phyloP scores from a whole-genome alignment of 2,113 vertebrate species.

The Tragulus kanchil region DNA sequence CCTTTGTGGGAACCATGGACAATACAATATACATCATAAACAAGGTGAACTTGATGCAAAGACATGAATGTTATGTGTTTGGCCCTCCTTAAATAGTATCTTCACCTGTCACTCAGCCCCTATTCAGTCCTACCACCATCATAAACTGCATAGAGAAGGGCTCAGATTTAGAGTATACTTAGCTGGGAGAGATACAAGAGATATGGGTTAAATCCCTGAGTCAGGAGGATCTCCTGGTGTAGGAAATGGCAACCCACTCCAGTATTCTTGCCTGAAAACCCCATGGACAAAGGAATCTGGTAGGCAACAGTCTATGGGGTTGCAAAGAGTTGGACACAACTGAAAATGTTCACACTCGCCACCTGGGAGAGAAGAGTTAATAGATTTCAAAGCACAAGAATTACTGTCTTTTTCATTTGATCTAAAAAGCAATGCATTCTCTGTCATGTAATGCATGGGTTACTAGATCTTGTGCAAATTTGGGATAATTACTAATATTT shows the following conservation, averaged over 20 bases:
- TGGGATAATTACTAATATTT: slow-evolving; percentile 55
- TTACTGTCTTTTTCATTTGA: neutral
- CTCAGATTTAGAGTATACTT: neutral
- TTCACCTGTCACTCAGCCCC: neutral
- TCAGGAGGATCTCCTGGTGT: too few relatives aligned
- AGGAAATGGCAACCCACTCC: too few relatives aligned
- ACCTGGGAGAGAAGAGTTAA: slow-evolving; percentile 46
- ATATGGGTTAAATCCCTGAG: too few relatives aligned
- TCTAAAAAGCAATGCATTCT: slow-evolving; percentile 41
- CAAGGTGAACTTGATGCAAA: neutral
- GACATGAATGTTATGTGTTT: slow-evolving; percentile 18
- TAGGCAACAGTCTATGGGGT: too few relatives aligned
- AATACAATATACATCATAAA: neutral
- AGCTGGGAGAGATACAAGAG: neutral
- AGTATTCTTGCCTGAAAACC: too few relatives aligned
- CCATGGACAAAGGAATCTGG: too few relatives aligned
- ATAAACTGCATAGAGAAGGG: neutral
- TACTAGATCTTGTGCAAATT: slow-evolving; percentile 38
- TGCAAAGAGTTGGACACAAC: too few relatives aligned
- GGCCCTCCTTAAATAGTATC: slow-evolving; percentile 1
- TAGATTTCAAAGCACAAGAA: slow-evolving; percentile 30
- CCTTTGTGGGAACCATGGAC: neutral
- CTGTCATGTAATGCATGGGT: neutral
- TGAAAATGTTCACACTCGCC: neutral
- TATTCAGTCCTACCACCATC: neutral